These are phyloP conservation scores for Malurus melanocephalus DNA, from an alignment of 2,113 vertebrate genomes.

Conservation along the genomic window DNA sequence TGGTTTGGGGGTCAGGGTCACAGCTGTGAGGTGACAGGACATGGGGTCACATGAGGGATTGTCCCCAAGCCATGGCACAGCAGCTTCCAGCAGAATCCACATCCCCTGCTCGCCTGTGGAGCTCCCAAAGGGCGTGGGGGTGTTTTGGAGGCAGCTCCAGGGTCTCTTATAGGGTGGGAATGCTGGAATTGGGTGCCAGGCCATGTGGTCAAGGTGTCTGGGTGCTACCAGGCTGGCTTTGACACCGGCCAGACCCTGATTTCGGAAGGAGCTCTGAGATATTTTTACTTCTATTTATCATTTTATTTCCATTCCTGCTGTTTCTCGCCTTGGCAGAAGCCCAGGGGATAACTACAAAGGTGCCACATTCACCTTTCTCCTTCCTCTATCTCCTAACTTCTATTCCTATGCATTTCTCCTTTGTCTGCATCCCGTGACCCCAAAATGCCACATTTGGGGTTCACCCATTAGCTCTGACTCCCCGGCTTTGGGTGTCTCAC, in stretches of 20 bases:
- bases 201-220: accelerated
- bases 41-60: neutral
- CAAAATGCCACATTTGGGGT: neutral
- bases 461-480: neutral
- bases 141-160: neutral
- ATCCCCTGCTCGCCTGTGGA: accelerated
- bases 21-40: accelerated
- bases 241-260: neutral
- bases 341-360: neutral
- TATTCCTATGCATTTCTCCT: neutral
- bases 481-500: neutral
- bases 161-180: neutral
- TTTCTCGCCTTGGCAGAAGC: neutral
- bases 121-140: accelerated
- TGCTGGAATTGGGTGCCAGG: neutral
- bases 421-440: accelerated
- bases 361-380: neutral
- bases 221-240: neutral
- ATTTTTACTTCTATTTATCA: neutral
- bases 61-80: neutral
- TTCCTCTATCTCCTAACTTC: neutral
- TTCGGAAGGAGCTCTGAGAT: neutral
- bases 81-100: neutral
- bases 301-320: neutral
- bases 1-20: accelerated